A percentile compares a stretch with the other conserved stretches of the same genome.
phyloP scores from a whole-genome alignment of 2,113 vertebrate genomes.

The Mormyrus lacerda region DNA sequence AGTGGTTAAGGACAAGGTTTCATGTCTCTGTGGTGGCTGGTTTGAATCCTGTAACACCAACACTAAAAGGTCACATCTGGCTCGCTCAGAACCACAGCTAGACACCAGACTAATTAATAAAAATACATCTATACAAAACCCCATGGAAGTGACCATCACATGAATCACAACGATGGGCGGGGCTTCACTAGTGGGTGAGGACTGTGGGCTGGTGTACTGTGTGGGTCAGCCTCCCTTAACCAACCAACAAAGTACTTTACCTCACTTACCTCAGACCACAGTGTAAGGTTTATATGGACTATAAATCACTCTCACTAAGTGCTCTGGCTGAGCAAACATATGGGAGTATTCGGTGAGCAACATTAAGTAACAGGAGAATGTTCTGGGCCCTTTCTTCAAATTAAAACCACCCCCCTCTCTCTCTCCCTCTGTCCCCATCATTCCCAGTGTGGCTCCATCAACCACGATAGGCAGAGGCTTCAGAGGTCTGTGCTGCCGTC shows the following conservation, averaged over 20 bases:
- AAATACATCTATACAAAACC: not conserved
- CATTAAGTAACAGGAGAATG: not conserved
- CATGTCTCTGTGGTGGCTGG: not conserved
- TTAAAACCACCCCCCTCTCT: not conserved
- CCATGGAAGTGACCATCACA: not conserved
- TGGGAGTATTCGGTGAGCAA: not conserved
- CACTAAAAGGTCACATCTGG: not conserved
- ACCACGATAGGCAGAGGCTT: not conserved
- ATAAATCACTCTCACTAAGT: not conserved
- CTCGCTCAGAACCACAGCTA: not conserved
- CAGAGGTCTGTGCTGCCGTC: not conserved
- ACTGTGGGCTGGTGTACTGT: not conserved
- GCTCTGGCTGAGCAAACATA: not conserved
- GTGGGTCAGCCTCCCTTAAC: not conserved
- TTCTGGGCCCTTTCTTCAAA: not conserved
- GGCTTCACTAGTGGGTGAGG: not conserved
- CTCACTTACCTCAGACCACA: slow-evolving; percentile 1
- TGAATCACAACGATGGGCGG: not conserved
- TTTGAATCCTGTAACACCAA: not conserved
- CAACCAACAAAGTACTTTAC: not conserved
- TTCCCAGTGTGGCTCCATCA: not conserved
- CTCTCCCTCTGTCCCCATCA: not conserved
- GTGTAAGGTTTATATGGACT: not conserved
- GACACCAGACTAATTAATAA: not conserved
- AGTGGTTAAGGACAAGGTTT: not conserved